Evolutionary conservation across 2,797 vertebrate genomes (phyloP), one percentile per base, ranked within the genome.

Genomic region (Alcedo atthis): DNA sequence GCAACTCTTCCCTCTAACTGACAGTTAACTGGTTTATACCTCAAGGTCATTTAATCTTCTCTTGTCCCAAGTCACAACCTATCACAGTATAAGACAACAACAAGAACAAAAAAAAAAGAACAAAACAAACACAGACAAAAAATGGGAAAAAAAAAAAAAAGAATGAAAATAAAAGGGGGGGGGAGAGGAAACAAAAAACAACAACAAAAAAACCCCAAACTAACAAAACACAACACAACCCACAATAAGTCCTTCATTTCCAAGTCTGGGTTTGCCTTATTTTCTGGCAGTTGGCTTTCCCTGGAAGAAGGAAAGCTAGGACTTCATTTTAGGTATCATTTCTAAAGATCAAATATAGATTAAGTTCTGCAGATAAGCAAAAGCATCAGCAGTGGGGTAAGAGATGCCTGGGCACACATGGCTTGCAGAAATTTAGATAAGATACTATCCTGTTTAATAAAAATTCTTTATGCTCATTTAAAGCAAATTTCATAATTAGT

Each of bases 271-370:
- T 68, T 89, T 81, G 32, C 18, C 5, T 2, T 11, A 3, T 58
- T 79, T 89, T 66, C 64, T 62, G 77, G 18, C 25, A 64, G 12
- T 11, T 73, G 37, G 10, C 11, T 73, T 43, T 54, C 49, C 37
- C 40, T 37, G 35, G 17, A 24, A 70, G 26, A 9, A 54, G 4
- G 6, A 24, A 85, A 75, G 25, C 12, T 78, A 26, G 21, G 33
- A 40, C 57, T 71, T 77, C 8, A 58, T 94, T 95, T 80, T 89
- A 78, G 95, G 88, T 91, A 92, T 90, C 83, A 87, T 95, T 96
- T 95, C 84, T 82, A 75, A 85, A 93, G 80, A 95, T 93, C 81
- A 95, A 92, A 92, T 85, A 81, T 62, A 89, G 85, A 81, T 35
- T 54, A 84, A 95, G 53, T 78, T 82, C 77, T 43, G 26, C 49